A percentile compares a stretch with the other conserved stretches of the same genome.
phyloP scores from a whole-genome alignment of 2,797 vertebrate genomes.

The Scyliorhinus canicula region DNA sequence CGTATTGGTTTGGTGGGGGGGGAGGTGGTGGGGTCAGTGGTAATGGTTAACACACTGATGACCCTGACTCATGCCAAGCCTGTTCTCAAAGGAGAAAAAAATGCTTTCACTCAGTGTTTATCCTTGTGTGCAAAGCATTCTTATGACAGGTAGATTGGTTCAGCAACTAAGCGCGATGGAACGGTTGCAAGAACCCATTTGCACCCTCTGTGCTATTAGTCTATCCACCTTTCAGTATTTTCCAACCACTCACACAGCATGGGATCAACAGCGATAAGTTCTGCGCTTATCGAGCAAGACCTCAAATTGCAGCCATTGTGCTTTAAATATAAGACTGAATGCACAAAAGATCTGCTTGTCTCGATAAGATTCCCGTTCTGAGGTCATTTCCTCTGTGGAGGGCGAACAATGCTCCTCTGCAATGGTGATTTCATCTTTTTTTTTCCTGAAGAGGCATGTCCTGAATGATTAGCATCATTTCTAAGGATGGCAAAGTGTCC shows the following conservation, averaged over 20 bases:
- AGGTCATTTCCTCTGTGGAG: neutral
- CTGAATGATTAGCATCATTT: slow-evolving; percentile 6
- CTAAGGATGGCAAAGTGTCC: neutral
- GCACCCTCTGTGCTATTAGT: neutral
- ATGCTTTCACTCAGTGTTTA: neutral
- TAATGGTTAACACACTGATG: neutral
- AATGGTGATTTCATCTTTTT: slow-evolving; percentile 26
- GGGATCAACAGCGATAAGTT: neutral
- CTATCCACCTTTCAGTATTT: neutral
- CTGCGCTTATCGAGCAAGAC: neutral
- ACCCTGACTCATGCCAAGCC: neutral
- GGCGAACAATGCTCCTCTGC: neutral
- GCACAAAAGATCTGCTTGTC: slow-evolving; percentile 19
- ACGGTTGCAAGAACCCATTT: neutral
- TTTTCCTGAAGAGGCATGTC: slow-evolving; percentile 5
- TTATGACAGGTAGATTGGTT: neutral
- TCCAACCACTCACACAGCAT: neutral
- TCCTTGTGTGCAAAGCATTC: neutral
- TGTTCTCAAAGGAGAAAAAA: neutral
- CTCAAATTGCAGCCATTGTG: neutral
- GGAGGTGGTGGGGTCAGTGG: neutral
- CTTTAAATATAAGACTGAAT: slow-evolving; percentile 7
- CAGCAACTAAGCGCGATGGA: neutral
- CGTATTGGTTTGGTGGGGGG: neutral
- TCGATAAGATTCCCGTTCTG: neutral